Conservation (phyloP, 2,888 invertebrate genomes). For the Orthosia gothica region DNA sequence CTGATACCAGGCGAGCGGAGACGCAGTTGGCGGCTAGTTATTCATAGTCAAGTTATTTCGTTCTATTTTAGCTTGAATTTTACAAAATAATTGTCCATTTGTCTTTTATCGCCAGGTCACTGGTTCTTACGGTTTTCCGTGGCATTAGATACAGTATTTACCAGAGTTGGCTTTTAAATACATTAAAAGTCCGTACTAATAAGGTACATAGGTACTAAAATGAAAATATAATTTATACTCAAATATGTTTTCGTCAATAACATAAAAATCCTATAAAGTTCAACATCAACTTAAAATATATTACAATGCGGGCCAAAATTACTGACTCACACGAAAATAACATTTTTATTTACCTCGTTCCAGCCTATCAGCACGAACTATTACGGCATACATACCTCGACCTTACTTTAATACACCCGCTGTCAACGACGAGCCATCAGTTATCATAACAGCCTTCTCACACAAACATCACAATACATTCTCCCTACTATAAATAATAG, state of each 20-base stretch:
- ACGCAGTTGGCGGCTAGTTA: not conserved
- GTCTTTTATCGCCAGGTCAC: too few species aligned
- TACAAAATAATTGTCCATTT: not conserved
- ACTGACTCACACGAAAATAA: not conserved
- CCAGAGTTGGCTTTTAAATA: too few species aligned
- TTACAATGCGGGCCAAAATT: conserved; percentile 18
- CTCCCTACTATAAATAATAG: conserved; percentile 52
- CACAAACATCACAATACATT: conserved; percentile 53
- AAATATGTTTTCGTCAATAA: too few species aligned
- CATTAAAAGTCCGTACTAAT: too few species aligned
- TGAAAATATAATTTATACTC: too few species aligned
- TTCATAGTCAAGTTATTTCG: not conserved
- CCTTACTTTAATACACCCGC: conserved; percentile 34
- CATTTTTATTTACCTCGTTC: conserved; percentile 8
- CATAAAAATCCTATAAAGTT: too few species aligned
- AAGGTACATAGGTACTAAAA: too few species aligned
- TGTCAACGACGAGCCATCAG: conserved; percentile 42
- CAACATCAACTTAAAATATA: not conserved
- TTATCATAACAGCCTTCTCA: conserved; percentile 39
- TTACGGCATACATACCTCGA: conserved; percentile 29
- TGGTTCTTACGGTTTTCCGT: too few species aligned
- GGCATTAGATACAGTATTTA: too few species aligned
- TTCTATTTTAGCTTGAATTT: not conserved
- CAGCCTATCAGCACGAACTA: conserved; percentile 9
- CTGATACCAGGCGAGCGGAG: too few species aligned